These are phyloP conservation scores for Penaeus vannamei DNA, from an alignment of 1,140 invertebrate species.

Conservation along the genomic window DNA sequence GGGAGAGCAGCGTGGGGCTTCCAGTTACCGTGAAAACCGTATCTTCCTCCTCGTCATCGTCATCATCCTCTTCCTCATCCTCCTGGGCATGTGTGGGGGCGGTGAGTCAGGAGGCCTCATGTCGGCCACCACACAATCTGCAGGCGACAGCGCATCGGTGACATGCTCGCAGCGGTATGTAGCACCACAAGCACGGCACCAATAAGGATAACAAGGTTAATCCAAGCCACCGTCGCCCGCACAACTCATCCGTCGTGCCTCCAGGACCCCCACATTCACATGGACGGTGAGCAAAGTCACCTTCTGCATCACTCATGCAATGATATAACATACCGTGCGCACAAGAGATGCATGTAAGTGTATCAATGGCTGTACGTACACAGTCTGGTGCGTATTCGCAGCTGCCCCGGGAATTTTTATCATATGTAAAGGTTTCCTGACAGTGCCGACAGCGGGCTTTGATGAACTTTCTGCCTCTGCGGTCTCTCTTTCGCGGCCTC, in stretches of 20 bases:
- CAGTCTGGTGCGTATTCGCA: constrained; percentile 92
- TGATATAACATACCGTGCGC: constrained; percentile 93
- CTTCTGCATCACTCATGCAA: constrained; percentile 89
- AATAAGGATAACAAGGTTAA: constrained; percentile 87
- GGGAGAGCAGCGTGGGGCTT: constrained; percentile 57
- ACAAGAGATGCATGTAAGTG: constrained; percentile 86
- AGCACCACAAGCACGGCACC: constrained; percentile 94
- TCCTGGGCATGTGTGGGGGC: constrained; percentile 64
- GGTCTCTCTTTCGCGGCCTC: constrained; percentile 72
- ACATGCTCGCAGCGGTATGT: constrained; percentile 86
- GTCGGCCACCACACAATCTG: constrained; percentile 75
- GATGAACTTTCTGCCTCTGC: constrained; percentile 68
- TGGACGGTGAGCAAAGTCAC: constrained; percentile 79
- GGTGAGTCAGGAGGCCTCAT: constrained; percentile 72
- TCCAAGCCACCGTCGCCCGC: constrained; percentile 82
- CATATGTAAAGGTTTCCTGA: constrained; percentile 76
- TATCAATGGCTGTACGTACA: constrained; percentile 84
- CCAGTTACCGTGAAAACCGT: constrained; percentile 61
- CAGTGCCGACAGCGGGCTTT: constrained; percentile 72
- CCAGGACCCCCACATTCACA: constrained; percentile 78
- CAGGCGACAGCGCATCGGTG: constrained; percentile 79
- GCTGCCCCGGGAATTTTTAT: constrained; percentile 85
- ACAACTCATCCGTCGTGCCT: constrained; percentile 70
- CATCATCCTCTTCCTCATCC: constrained; percentile 58
- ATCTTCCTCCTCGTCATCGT: constrained; percentile 59